Evolutionary conservation across 1,140 invertebrate species (phyloP).

Genomic region (Camponotus vicinus): DNA sequence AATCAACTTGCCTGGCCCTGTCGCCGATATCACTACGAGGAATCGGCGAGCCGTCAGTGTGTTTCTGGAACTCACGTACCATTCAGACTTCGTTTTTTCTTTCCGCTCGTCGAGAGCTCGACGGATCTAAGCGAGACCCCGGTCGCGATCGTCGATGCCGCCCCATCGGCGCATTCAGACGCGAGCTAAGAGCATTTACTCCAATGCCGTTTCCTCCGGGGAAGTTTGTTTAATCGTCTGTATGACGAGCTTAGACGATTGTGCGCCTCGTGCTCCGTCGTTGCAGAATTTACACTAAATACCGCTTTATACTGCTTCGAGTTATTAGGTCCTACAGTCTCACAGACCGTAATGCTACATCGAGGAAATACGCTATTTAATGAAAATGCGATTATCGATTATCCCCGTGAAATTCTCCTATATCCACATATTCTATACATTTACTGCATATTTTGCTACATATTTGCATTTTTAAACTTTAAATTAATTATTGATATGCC

Average conservation of each 20-base stretch:
- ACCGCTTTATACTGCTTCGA: neutral
- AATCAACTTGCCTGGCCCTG: conserved; percentile 41
- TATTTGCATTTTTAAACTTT: too few species aligned
- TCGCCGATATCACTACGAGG: conserved; percentile 71
- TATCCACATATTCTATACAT: too few species aligned
- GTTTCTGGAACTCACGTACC: conserved; percentile 81
- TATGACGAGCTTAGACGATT: conserved; percentile 17
- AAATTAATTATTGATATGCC: too few species aligned
- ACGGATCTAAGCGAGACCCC: conserved; percentile 52
- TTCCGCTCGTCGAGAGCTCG: conserved; percentile 10
- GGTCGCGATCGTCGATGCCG: neutral
- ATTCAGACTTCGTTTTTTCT: conserved; percentile 73
- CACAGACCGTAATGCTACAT: too few species aligned
- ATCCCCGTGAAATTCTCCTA: too few species aligned
- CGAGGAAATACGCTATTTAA: too few species aligned
- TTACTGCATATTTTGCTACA: too few species aligned
- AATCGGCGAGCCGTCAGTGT: conserved; percentile 78
- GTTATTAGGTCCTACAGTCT: neutral
- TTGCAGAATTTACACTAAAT: neutral
- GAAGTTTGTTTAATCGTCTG: conserved; percentile 55
- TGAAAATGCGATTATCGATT: too few species aligned
- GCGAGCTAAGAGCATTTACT: conserved; percentile 46
- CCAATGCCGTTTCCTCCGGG: neutral
- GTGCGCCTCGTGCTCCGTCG: neutral
- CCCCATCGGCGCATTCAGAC: conserved; percentile 10